Evolutionary conservation across 2,113 vertebrate species (phyloP).

Genomic region (Trochalopteron elliotii): DNA sequence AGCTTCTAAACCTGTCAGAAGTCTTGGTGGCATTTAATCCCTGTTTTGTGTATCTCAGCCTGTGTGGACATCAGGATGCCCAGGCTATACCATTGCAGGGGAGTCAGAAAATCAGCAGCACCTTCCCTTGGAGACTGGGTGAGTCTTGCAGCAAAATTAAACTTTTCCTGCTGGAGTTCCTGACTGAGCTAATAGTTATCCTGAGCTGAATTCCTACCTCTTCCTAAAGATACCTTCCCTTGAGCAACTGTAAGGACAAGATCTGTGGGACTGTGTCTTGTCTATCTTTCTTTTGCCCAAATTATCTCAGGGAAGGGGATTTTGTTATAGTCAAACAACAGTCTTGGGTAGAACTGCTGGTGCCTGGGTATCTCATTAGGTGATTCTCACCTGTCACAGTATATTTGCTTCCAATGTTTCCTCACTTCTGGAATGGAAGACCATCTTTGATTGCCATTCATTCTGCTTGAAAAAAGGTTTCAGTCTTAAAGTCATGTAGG

Average conservation of each 20-base stretch:
- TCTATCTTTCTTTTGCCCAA: background rate
- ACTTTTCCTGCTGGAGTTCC: background rate
- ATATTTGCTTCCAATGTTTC: background rate
- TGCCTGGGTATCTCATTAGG: background rate
- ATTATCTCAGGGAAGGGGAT: background rate
- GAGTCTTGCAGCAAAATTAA: background rate
- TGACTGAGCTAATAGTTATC: background rate
- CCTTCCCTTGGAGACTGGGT: background rate
- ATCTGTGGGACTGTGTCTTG: background rate
- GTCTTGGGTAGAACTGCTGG: background rate
- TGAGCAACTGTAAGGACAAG: background rate
- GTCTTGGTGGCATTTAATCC: background rate
- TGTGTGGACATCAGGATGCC: background rate
- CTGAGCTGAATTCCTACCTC: background rate
- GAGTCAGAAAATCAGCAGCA: background rate
- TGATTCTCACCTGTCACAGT: background rate
- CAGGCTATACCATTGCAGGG: rapidly evolving
- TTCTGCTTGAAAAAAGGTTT: background rate
- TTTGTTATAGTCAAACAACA: background rate
- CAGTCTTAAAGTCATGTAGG: background rate
- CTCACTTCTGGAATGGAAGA: background rate
- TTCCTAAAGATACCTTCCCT: background rate
- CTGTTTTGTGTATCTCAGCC: background rate
- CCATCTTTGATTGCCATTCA: background rate
- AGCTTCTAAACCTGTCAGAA: background rate